Conservation (phyloP, 1,140 invertebrate species). For the Halotydeus destructor region DNA sequence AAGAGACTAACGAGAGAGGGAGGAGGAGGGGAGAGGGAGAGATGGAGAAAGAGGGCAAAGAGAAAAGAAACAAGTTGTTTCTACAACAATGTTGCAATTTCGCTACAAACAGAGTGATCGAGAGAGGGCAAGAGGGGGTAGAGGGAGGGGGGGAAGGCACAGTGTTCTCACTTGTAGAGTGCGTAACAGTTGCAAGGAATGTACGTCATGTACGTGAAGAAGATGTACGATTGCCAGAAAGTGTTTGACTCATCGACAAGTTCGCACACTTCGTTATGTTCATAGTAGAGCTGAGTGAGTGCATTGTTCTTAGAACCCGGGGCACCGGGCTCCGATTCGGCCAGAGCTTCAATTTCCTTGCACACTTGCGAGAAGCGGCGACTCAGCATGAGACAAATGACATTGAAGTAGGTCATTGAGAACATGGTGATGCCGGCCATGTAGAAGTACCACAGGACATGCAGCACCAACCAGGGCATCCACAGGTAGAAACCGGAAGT, state of each 20-base stretch:
- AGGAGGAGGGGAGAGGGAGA: too few relatives aligned
- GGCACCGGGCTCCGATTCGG: conserved; percentile 13
- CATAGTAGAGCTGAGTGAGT: conserved; percentile 12
- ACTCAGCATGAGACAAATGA: conserved; percentile 10
- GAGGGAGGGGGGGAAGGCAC: too few relatives aligned
- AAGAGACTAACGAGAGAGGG: too few relatives aligned
- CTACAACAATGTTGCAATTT: too few relatives aligned
- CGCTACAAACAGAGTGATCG: too few relatives aligned
- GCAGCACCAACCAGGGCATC: conserved; percentile 9
- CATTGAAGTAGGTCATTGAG: conserved; percentile 13
- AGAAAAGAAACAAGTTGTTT: too few relatives aligned
- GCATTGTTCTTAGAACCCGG: conserved; percentile 9
- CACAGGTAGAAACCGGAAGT: conserved; percentile 3
- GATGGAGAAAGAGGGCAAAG: too few relatives aligned
- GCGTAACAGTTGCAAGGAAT: conserved; percentile 14
- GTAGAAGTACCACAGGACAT: conserved; percentile 14
- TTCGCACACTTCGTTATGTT: conserved; percentile 16
- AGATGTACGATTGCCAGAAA: conserved; percentile 14
- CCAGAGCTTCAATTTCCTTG: conserved; percentile 13
- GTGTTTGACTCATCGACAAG: conserved; percentile 14
- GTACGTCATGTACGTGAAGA: conserved; percentile 15
- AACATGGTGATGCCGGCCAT: conserved; percentile 12
- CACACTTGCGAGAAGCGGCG: conserved; percentile 10
- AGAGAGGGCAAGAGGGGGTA: too few relatives aligned
- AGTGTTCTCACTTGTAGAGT: too few relatives aligned